Conservation (phyloP, 92 coral and sea anemone genomes). For the Hydrozoanthus gracilis region DNA sequence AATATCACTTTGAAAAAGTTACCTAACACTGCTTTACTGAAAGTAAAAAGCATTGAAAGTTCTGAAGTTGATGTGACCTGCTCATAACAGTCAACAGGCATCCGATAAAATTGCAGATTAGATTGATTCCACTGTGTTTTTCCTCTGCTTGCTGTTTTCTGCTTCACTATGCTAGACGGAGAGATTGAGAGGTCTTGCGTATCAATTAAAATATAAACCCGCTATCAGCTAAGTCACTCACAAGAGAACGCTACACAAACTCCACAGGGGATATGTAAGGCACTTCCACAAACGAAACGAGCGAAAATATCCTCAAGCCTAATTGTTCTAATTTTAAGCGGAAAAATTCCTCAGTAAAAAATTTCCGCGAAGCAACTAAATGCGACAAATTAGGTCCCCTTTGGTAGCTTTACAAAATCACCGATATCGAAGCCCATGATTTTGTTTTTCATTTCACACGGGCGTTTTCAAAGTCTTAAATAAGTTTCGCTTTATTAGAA, state of each 20-base stretch:
- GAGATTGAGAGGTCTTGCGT: neutral
- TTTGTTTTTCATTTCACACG: neutral
- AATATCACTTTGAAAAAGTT: neutral
- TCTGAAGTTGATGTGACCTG: neutral
- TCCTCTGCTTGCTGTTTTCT: too few species aligned
- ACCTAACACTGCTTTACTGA: neutral
- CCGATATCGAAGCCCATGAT: slow-evolving; percentile 2
- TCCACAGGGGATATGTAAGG: slow-evolving; percentile 20
- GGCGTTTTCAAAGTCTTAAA: neutral
- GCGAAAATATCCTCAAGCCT: slow-evolving; percentile 41
- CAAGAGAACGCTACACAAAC: slow-evolving; percentile 32
- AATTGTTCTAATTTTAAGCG: slow-evolving; percentile 26
- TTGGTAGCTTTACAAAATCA: neutral
- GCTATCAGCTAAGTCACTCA: slow-evolving; percentile 15
- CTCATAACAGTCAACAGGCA: too few species aligned
- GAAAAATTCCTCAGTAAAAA: slow-evolving; percentile 46
- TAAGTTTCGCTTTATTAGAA: slow-evolving; percentile 18
- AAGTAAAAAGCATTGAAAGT: neutral
- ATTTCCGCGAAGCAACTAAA: slow-evolving; percentile 16
- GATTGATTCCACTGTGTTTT: too few species aligned
- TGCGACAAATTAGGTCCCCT: slow-evolving; percentile 26
- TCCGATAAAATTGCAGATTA: too few species aligned
- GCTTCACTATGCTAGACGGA: neutral
- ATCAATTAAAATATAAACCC: neutral
- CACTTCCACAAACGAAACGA: slow-evolving; percentile 6